Conservation (phyloP, 2,888 invertebrate genomes). For the Cheilosia variabilis region DNA sequence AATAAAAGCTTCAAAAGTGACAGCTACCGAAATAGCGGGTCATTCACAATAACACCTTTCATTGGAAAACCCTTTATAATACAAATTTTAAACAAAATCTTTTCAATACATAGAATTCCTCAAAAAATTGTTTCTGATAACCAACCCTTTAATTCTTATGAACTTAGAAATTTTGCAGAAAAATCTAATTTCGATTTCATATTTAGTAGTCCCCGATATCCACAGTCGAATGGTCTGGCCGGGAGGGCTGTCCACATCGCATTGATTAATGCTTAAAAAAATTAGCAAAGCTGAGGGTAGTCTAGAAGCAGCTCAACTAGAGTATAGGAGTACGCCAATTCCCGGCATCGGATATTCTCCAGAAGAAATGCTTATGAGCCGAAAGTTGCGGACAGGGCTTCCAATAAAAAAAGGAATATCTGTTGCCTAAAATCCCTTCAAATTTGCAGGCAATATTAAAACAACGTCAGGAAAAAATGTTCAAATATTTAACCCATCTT, state of each 20-base stretch:
- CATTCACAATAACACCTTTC: no score
- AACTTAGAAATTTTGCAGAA: constrained; percentile 46
- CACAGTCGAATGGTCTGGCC: background rate
- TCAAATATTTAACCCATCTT: no score
- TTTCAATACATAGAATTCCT: constrained; percentile 25
- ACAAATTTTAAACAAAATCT: no score
- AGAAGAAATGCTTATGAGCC: constrained; percentile 48
- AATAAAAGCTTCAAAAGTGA: no score
- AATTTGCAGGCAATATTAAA: no score
- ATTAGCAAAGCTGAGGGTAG: constrained; percentile 14
- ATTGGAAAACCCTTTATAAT: no score
- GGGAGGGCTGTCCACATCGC: constrained; percentile 48
- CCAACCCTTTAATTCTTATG: constrained; percentile 27
- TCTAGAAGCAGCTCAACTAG: constrained; percentile 36
- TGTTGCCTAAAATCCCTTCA: no score
- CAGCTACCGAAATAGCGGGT: no score
- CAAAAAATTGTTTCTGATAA: constrained; percentile 26
- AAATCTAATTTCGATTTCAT: constrained; percentile 24
- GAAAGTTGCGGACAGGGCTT: constrained; percentile 33
- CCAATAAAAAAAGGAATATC: constrained; percentile 28
- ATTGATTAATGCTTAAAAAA: constrained; percentile 46
- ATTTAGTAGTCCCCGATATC: no score
- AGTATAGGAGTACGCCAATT: no score
- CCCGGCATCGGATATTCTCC: no score
- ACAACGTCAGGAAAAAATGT: no score